Base-by-base conservation (phyloP, 2,888 invertebrate genomes). In the Plagodis dolabraria region DNA sequence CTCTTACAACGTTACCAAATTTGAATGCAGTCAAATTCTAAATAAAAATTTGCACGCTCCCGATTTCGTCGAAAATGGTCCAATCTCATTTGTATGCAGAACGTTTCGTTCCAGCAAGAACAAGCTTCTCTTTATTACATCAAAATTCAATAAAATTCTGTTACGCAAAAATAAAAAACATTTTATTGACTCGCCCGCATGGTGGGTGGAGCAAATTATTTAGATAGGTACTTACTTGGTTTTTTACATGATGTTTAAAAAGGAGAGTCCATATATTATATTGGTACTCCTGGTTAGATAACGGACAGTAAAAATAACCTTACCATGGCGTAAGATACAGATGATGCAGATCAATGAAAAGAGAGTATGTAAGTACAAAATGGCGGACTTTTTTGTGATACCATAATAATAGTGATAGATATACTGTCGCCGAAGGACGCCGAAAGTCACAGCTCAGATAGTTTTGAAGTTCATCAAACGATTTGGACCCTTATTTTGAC, bases 81-180 rank as follows among this genome's bases (percentile, higher is more conserved):
- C 35, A 35, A 11, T 53, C 43, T 33, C 53, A 55, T 60, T 53
- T 45, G 58, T 58, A 64, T 64, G 55, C 64, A 59, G 59, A 43
- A 12, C 43, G 46, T 53, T 22, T 48, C 53, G 52, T 10, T 48
- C 33, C 48, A 35, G 33, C 10, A 43, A 38, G 22, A 38, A 48
- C 53, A 53, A 48, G 36, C 43, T 22, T 47, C 46, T 51, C 33
- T 9, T 54, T 54, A 49, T 45, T 58, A 9, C 60, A 55, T 55
- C 46, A 60, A 56, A 49, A 56, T 49, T 60, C 60, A 56, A 52
- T 56, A 56, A 60, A 56, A 52, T 44, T 49, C 47, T 33, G 34
- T 42, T 56, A 49, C 52, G 56, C 52, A 49, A 56, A 60, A 53
- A 38, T 44, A 51, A 50, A 51, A 42, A 34, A 12, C 48, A 50